Percentiles rank a stretch among this genome's conserved stretches.
These are phyloP conservation scores for Pseudomugil gertrudae DNA, from an alignment of 2,797 vertebrate genomes.

Conservation along the genomic window DNA sequence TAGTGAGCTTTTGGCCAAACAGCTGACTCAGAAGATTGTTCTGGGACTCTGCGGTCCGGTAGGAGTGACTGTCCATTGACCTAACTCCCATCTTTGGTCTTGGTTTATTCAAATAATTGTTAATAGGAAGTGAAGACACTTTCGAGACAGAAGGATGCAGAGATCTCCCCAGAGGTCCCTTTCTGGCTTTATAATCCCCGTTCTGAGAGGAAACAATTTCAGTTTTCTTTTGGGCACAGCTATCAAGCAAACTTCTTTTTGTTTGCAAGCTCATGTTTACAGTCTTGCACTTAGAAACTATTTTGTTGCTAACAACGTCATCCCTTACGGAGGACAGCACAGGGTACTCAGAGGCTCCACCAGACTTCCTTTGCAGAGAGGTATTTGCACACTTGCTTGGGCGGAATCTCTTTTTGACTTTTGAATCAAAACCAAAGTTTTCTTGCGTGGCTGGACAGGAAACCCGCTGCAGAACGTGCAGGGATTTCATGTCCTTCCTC, in stretches of 20 bases:
- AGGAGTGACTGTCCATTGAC: conserved; percentile 81
- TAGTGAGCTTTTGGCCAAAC: conserved; percentile 97
- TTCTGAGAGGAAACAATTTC: conserved; percentile 80
- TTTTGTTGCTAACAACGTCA: conserved; percentile 85
- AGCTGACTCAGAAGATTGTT: conserved; percentile 97
- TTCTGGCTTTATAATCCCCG: conserved; percentile 86
- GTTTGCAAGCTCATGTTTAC: conserved; percentile 77
- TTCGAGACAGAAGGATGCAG: conserved; percentile 85
- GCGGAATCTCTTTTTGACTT: conserved; percentile 85
- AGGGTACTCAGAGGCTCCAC: conserved; percentile 80
- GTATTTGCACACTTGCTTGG: conserved; percentile 75
- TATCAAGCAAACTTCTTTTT: conserved; percentile 81
- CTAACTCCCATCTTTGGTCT: conserved; percentile 82
- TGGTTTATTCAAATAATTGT: conserved; percentile 83
- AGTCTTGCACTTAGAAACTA: conserved; percentile 80
- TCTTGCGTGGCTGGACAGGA: conserved; percentile 85
- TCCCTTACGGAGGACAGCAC: conserved; percentile 85
- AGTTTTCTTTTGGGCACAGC: conserved; percentile 83
- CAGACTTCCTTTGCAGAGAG: conserved; percentile 72
- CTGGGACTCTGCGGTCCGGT: conserved; percentile 94
- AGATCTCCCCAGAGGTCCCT: conserved; percentile 82
- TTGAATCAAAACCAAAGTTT: conserved; percentile 83
- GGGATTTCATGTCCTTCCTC: conserved; percentile 84
- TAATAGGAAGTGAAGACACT: conserved; percentile 80
- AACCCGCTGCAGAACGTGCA: conserved; percentile 75